Base-by-base conservation (phyloP, 2,888 invertebrate genomes). In the Acrocyrtus sp. region DNA sequence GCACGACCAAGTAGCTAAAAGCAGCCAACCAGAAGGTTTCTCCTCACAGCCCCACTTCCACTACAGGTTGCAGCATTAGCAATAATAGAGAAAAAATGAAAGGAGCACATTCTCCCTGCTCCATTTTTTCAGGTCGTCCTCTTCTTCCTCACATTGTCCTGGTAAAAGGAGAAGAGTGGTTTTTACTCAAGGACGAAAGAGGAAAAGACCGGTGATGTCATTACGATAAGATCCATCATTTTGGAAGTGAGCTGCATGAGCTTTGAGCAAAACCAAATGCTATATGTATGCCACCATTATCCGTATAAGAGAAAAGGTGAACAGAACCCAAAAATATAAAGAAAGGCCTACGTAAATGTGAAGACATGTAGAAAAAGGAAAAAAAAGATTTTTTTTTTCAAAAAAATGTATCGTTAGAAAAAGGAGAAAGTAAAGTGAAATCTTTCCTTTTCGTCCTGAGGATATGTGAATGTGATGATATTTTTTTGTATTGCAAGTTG, bases 151-250 rank as follows among this genome's bases (percentile, higher is more conserved):
- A 41, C 19, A 29, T 47, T n/a, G 48, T 24, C 27, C n/a, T 8
- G 21, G 26, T 3, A 39, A 4, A 51, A 8, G 29, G 41, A 43
- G 24, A 60, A 47, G 47, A 65, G 56, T 54, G 54, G 65, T 54
- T 65, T 56, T 47, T 47, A 65, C 54, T 56, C 65, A 65, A 65
- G 56, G 56, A 47, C 54, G 56, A n/a, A n/a, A n/a, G n/a, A n/a
- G n/a, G n/a, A n/a, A n/a, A 41, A 50, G 10, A 56, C 47, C 56
- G 54, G 65, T 56, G 65, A 65, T 65, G 47, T 65, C 65, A 65
- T 65, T 65, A 65, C 54, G 53, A 45, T n/a, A n/a, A n/a, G n/a
- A n/a, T n/a, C n/a, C n/a, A n/a, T n/a, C n/a, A n/a, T n/a, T n/a
- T n/a, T n/a, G n/a, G n/a, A n/a, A n/a, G n/a, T n/a, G n/a, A n/a